Base-by-base conservation (phyloP, 2,888 invertebrate genomes). In the Pharmacophagus antenor region DNA sequence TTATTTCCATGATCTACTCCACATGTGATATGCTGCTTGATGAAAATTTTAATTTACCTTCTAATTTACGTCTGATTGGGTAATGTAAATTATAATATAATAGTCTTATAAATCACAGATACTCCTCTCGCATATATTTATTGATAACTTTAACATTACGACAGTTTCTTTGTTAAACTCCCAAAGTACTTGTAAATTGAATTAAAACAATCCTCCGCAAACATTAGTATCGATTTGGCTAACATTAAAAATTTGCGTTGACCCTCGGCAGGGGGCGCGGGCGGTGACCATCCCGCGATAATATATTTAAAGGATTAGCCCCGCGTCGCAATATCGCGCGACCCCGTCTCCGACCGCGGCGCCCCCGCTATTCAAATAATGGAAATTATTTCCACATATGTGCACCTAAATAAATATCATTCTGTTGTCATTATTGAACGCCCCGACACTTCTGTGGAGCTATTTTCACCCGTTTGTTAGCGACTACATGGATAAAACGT, bases 301-400 rank as follows among this genome's bases (percentile, higher is more conserved):
- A 90, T 90, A 90, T 90, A 90, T 90, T 90, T 90, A 90, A 90
- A 90, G 89, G 90, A 90, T 90, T 90, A 89, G 83, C 83, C 80
- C 73, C 72, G 72, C 80, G 84, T 81, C 84, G 88, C 85, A 90
- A 89, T 89, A 89, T 86, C 84, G 85, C 83, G 83, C 82, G 83
- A 84, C 88, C 88, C 89, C 85, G 80, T 72, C 73, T 71, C 70
- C 67, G 67, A 69, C 66, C 69, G 64, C 72, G 70, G 61, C 65
- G 62, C 62, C 65, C 66, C 65, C 80, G 83, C 87, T 85, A 87
- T 87, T 87, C 87, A 87, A 89, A 89, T 88, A 88, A 88, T 88
- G 87, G 83, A 85, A 87, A 88, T 88, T 86, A 88, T 88, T 88
- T 88, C 85, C 88, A 88, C 88, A 88, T 88, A 88, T 88, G 88